Evolutionary conservation across 2,113 vertebrate genomes (phyloP), one percentile per base, ranked within the genome.

Genomic region (Alethe castanea): DNA sequence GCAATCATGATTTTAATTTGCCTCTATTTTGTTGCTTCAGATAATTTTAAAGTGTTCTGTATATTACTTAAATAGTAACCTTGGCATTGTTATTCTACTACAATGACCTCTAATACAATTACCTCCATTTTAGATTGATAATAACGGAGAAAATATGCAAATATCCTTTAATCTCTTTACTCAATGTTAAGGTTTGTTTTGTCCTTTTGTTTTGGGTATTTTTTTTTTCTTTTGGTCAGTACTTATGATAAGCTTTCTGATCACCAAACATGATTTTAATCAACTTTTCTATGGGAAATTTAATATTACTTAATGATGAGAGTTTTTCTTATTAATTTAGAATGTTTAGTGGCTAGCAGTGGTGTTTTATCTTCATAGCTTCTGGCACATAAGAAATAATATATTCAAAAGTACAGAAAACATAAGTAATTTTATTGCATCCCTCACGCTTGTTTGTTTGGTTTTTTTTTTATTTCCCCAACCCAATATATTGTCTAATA

Each of bases 91-190:
- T 93, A 73, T 96, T 95, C 71, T 82, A 56, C 35, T 60, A 56
- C 38, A 23, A 6, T 95, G 93, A 93, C 88, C 67, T 96, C 60
- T 71, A 77, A 66, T 44, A 79, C 47, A 86, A 47, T 95, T 90
- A 73, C 16, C 6, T 25, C 19, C 4, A 2, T 26, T 95, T 88
- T 77, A 35, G 60, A 93, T 88, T 88, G 24, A 90, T 90, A 93
- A 67, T 80, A 90, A 88, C 33, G 72, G 38, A 33, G 66, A 92
- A 96, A 91, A 91, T 87, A 95, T 91, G 92, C 59, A 91, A 93
- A 94, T 94, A 53, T 42, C 4, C 5, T 89, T 19, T n/a, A 47
- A 59, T 77, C 3, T 54, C n/a, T 87, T 86, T 73, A 77, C 10
- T 76, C 26, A 53, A 0, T 4, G 2, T 7, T 71, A 15, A 7